A percentile compares a stretch with the other conserved stretches of the same genome.
phyloP scores from a whole-genome alignment of 1,140 invertebrate species.

The Lepidotrigona ventralis region DNA sequence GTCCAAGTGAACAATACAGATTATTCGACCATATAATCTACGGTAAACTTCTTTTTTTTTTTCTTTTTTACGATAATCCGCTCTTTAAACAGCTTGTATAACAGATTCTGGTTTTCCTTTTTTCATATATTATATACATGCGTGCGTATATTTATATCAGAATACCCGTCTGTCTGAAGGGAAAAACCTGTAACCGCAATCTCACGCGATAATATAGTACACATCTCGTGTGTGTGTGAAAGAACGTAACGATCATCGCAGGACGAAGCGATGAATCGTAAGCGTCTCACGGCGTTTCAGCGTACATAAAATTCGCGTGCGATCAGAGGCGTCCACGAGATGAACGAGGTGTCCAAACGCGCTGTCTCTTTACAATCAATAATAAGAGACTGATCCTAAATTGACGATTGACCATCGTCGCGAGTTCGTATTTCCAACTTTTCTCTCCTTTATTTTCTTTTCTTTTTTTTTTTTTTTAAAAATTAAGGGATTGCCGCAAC shows the following conservation, averaged over 20 bases:
- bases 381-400: not conserved
- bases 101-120: constrained; percentile 35
- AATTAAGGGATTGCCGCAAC: no score
- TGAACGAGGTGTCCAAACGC: not conserved
- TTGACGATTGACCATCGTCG: not conserved
- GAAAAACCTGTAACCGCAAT: constrained; percentile 19
- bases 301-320: not conserved
- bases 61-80: constrained; percentile 17
- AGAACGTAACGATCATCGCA: constrained; percentile 20
- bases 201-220: constrained; percentile 18
- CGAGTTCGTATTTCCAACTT: not conserved
- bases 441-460: no score
- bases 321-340: not conserved
- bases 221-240: not conserved
- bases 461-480: no score
- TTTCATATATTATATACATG: constrained; percentile 22
- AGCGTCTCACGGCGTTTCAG: not conserved
- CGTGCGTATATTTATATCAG: constrained; percentile 38
- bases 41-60: constrained; percentile 21
- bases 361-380: not conserved
- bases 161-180: constrained; percentile 38
- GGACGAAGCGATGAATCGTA: constrained; percentile 7
- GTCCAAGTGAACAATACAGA: constrained; percentile 43
- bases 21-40: constrained; percentile 30
- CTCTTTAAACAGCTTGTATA: constrained; percentile 38